A percentile compares a stretch with the other conserved stretches of the same genome.
Conservation (phyloP, 2,113 vertebrate species). For the Leucosticte australis region DNA sequence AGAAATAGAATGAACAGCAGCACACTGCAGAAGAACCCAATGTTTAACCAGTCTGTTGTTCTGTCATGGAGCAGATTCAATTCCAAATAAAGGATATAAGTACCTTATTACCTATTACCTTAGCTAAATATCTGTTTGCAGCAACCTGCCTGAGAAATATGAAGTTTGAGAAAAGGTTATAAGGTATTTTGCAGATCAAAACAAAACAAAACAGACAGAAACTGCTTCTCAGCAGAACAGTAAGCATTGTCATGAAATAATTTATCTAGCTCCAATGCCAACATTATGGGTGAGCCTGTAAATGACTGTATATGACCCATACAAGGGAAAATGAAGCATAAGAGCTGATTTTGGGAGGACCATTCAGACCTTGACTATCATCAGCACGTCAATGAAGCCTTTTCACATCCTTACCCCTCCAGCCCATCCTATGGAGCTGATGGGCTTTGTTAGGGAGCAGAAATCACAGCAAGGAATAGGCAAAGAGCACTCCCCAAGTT, state of each 20-base stretch:
- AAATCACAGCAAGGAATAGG: background rate
- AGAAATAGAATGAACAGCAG: background rate
- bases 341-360: background rate
- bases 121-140: background rate
- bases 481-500: background rate
- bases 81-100: background rate
- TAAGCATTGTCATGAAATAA: background rate
- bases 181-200: background rate
- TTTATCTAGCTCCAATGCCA: background rate
- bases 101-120: background rate
- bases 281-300: background rate
- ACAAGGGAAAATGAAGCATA: background rate
- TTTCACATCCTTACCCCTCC: background rate
- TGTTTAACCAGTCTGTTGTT: background rate
- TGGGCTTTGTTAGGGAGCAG: background rate
- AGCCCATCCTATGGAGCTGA: background rate
- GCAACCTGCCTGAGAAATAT: background rate
- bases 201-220: background rate
- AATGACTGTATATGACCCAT: background rate
- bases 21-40: background rate
- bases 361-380: background rate
- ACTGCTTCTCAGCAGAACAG: background rate
- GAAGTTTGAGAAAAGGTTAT: background rate
- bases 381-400: background rate
- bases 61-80: background rate